Evolutionary conservation across 1,140 invertebrate genomes (phyloP), one percentile per base, ranked within the genome.

Genomic region (Pemphigus obesinymphae): DNA sequence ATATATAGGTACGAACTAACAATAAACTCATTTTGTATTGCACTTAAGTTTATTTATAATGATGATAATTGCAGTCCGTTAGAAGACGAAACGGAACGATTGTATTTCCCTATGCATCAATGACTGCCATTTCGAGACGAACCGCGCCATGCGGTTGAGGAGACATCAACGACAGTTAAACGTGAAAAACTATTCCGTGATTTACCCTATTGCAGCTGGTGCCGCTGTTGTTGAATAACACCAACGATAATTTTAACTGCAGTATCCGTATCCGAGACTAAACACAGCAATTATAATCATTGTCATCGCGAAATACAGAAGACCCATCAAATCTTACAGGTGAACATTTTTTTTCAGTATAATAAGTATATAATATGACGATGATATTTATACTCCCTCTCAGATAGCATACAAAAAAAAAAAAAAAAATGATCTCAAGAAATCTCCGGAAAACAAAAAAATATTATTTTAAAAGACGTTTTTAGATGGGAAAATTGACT

Each of bases 81-180:
- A 70, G 66, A 43, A 70, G 40, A 61, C 45, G 13, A 70, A 72
- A 72, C 68, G 43, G 26, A 48, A 48, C 37, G 37, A 70, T 23
- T 23, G 37, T 70, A n/a, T 70, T 11, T 68, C 4, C 34, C 10
- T 13, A 48, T 31, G 68, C 68, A 48, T 48, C 68, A 72, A 72
- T 72, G 68, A 72, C 68, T 31, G 23, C 29, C 43, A 72, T 48
- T 29, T 48, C 40, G 15, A 48, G 68, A 45, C 43, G 43, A 17
- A 72, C 43, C 43, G 26, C 68, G 68, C 68, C 68, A 72, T 48
- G 68, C 68, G 68, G 68, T 72, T 72, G 68, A 72, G 68, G 68
- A 72, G 40, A 72, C 68, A 72, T 72, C 68, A 31, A 72, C 68
- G 68, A 48, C 68, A 31, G 40, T 48, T 45, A 48, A 15, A 48